Percentiles rank a stretch among this genome's conserved stretches.
Evolutionary conservation across 2,797 vertebrate species (phyloP).

Genomic region (Chaenodraco wilsoni): DNA sequence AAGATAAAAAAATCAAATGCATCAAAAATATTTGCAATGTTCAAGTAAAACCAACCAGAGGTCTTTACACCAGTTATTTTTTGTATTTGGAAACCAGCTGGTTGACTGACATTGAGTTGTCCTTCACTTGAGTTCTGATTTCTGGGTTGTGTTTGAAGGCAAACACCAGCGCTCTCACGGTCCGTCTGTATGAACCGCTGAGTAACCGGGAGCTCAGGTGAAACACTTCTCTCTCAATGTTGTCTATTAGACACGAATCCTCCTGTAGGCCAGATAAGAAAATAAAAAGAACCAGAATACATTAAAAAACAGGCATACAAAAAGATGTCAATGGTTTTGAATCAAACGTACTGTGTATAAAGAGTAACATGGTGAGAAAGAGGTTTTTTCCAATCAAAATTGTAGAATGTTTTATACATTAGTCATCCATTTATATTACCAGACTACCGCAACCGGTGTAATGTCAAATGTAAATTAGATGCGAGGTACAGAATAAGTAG

Average conservation of each 20-base stretch:
- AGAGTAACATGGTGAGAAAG: no score
- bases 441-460: not conserved
- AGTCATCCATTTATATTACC: not conserved
- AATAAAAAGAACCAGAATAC: conserved; percentile 1
- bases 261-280: conserved; percentile 78
- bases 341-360: not conserved
- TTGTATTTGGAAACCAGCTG: conserved; percentile 89
- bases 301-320: not conserved
- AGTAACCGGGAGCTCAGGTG: conserved; percentile 91
- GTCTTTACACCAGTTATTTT: conserved; percentile 80
- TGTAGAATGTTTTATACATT: not conserved
- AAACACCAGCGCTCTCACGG: conserved; percentile 91
- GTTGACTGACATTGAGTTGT: conserved; percentile 81
- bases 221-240: conserved; percentile 95
- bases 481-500: not conserved
- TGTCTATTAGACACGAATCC: conserved; percentile 92
- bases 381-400: no score
- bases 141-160: conserved; percentile 93
- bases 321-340: not conserved
- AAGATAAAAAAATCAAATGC: not conserved
- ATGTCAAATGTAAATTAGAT: not conserved
- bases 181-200: conserved; percentile 89
- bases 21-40: conserved; percentile 4
- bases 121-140: conserved; percentile 85
- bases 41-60: conserved; percentile 13